phyloP scores from a whole-genome alignment of 2,113 vertebrate genomes.

The Toxotes chatareus region DNA sequence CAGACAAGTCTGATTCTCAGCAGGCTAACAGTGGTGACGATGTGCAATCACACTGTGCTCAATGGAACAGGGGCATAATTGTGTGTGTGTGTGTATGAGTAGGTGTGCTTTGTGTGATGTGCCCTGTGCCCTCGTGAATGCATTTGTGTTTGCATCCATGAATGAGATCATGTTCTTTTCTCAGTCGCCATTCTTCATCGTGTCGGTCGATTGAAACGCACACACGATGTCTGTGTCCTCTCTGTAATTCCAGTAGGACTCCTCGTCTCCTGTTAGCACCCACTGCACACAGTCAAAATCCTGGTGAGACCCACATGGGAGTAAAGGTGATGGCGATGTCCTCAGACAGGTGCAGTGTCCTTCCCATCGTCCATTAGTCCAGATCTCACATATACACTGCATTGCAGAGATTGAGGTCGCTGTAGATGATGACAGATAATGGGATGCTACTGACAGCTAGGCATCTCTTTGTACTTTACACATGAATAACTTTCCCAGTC shows the following conservation, averaged over 20 bases:
- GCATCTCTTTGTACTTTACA: constrained; percentile 65
- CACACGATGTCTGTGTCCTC: background rate
- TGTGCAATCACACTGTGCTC: constrained; percentile 9
- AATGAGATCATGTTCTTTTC: background rate
- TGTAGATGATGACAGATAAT: constrained; percentile 52
- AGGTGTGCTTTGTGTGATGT: background rate
- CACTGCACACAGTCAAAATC: background rate
- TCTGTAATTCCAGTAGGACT: background rate
- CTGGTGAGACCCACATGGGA: constrained; percentile 17
- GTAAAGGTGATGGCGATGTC: constrained; percentile 31
- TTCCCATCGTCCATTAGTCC: constrained; percentile 50
- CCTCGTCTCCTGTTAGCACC: constrained; percentile 7
- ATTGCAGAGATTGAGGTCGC: constrained; percentile 27
- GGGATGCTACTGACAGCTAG: constrained; percentile 57
- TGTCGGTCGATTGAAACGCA: background rate
- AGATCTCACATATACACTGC: constrained; percentile 14
- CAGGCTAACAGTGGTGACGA: constrained; percentile 5
- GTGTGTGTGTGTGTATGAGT: background rate
- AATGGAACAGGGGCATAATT: background rate
- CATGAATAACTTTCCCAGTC: constrained; percentile 46
- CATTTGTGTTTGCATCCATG: background rate
- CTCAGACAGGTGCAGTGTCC: constrained; percentile 39
- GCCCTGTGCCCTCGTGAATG: background rate
- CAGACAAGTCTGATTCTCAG: constrained; percentile 7
- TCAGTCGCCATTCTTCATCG: background rate